Percentiles rank a stretch among this genome's conserved stretches.
Evolutionary conservation across 92 coral and sea anemone genomes (phyloP).

Genomic region (Parazoanthus darwini): DNA sequence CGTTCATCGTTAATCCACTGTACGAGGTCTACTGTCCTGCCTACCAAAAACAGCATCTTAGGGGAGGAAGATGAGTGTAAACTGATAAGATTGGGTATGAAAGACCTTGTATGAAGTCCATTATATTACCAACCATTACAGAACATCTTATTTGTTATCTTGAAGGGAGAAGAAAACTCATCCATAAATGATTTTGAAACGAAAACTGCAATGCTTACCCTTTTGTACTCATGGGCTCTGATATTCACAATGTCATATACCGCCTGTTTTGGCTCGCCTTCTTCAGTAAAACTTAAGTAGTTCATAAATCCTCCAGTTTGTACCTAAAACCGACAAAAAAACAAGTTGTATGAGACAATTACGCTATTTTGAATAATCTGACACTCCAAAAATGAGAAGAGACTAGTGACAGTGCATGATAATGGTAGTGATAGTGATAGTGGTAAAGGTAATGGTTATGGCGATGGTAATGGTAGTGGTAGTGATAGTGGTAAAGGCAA

Average conservation of each 20-base stretch:
- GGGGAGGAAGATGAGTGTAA: too few relatives aligned
- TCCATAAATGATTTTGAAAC: too few relatives aligned
- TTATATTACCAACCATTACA: not conserved
- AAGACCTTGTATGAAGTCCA: constrained; percentile 29
- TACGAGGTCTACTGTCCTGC: constrained; percentile 63
- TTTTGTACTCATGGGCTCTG: constrained; percentile 29
- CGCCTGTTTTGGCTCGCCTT: constrained; percentile 45
- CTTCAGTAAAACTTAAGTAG: constrained; percentile 49
- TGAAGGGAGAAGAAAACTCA: too few relatives aligned
- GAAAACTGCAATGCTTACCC: not conserved
- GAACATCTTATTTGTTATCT: not conserved
- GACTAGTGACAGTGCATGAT: not conserved
- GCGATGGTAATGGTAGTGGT: not conserved
- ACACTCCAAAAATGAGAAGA: not conserved
- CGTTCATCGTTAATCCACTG: constrained; percentile 26
- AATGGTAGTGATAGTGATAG: not conserved
- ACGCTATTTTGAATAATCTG: not conserved
- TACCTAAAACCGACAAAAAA: constrained; percentile 35
- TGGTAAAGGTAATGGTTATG: not conserved
- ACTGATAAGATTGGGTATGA: not conserved
- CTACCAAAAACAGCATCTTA: constrained; percentile 16
- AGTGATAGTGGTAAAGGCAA: not conserved
- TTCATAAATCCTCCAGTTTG: constrained; percentile 63
- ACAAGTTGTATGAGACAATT: not conserved
- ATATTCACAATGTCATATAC: constrained; percentile 58